phyloP scores from a whole-genome alignment of 1,140 invertebrate genomes.

The Heliothis virescens region DNA sequence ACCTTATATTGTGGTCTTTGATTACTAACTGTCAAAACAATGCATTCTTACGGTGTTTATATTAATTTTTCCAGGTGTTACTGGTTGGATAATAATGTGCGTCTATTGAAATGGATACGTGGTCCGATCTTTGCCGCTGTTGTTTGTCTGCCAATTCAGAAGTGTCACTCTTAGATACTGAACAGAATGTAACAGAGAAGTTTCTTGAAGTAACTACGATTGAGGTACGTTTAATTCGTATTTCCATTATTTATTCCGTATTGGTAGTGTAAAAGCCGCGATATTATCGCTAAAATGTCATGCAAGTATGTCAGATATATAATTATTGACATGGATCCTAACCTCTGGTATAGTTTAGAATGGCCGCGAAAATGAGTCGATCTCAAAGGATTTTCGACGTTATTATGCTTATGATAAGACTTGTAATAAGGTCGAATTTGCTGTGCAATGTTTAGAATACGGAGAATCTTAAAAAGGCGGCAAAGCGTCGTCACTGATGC shows the following conservation, averaged over 20 bases:
- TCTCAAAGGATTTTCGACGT: neutral
- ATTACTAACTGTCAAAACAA: slow-evolving; percentile 80
- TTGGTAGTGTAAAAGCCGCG: neutral
- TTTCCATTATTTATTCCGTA: neutral
- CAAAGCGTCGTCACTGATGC: slow-evolving; percentile 3
- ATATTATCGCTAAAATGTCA: slow-evolving; percentile 14
- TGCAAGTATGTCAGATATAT: slow-evolving; percentile 2
- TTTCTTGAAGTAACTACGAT: slow-evolving; percentile 80
- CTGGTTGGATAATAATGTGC: slow-evolving; percentile 70
- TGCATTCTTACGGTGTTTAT: slow-evolving; percentile 61
- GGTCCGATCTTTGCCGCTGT: slow-evolving; percentile 81
- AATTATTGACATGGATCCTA: slow-evolving; percentile 49
- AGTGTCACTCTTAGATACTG: slow-evolving; percentile 74
- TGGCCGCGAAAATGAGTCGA: slow-evolving; percentile 12
- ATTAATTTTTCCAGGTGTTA: slow-evolving; percentile 75
- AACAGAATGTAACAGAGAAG: slow-evolving; percentile 72
- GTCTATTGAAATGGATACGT: slow-evolving; percentile 79
- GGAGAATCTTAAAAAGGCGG: neutral
- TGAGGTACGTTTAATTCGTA: slow-evolving; percentile 65
- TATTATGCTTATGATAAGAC: neutral
- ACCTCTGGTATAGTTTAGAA: slow-evolving; percentile 37
- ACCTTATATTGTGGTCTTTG: slow-evolving; percentile 76
- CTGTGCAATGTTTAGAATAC: neutral
- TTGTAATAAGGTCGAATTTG: neutral
- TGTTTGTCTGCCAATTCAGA: slow-evolving; percentile 77